phyloP scores from a whole-genome alignment of 2,113 vertebrate species.

The Pachycephala philippinensis region DNA sequence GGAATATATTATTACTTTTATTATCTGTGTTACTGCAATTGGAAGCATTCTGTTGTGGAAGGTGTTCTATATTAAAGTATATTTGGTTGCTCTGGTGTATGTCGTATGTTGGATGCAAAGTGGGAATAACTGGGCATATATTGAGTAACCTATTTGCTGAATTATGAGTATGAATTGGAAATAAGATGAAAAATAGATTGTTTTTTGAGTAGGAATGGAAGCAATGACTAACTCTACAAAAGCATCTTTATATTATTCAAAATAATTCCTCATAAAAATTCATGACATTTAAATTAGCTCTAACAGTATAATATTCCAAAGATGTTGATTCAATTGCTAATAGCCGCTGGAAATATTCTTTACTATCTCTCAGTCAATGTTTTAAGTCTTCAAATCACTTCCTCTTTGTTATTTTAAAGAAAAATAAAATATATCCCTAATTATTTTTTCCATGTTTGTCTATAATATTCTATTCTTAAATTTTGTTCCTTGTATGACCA shows the following conservation, averaged over 20 bases:
- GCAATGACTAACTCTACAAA: neutral
- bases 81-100: neutral
- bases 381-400: neutral
- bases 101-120: neutral
- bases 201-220: neutral
- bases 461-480: neutral
- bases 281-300: neutral
- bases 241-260: conserved; percentile 3
- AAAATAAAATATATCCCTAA: neutral
- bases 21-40: neutral
- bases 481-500: neutral
- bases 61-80: neutral
- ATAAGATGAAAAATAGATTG: neutral
- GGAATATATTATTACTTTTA: neutral
- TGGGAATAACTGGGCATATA: neutral
- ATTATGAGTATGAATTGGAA: neutral
- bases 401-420: neutral
- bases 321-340: neutral
- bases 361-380: neutral
- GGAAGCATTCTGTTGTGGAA: neutral
- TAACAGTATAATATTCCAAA: neutral
- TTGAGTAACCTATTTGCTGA: neutral
- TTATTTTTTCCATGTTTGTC: neutral
- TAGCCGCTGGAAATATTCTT: neutral
- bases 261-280: conserved; percentile 36